Evolutionary conservation across 2,113 vertebrate species (phyloP).

Genomic region (Gopherus evgoodei): DNA sequence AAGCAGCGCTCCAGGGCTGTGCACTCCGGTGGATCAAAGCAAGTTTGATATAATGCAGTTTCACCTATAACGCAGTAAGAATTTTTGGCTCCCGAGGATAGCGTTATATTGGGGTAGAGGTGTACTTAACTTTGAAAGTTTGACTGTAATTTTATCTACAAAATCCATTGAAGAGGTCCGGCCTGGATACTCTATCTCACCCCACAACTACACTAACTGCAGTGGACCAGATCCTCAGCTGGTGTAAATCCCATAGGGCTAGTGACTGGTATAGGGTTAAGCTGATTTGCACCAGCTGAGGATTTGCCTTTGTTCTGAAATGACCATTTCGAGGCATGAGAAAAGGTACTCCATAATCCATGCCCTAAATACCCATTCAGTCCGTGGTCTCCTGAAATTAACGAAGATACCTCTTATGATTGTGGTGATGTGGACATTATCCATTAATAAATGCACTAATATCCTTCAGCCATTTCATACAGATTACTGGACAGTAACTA

Average conservation of each 20-base stretch:
- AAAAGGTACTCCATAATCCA: background rate
- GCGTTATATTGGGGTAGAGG: no score
- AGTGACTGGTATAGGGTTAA: background rate
- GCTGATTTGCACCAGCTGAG: background rate
- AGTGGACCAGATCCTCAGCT: background rate
- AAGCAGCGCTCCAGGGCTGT: no score
- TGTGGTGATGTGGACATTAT: background rate
- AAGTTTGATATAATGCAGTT: no score
- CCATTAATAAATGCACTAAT: background rate
- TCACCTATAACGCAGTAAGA: no score
- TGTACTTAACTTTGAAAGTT: background rate
- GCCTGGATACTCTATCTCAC: accelerated
- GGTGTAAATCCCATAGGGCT: background rate
- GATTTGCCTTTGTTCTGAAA: background rate
- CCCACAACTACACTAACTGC: background rate
- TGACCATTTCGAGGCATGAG: background rate
- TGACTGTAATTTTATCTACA: background rate
- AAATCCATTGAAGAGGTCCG: background rate
- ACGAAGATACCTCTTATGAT: background rate
- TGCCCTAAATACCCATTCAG: background rate
- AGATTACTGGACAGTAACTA: background rate
- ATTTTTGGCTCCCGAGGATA: no score
- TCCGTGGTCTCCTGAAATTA: background rate
- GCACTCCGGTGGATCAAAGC: no score
- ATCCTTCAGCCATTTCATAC: background rate